Percentiles rank a stretch among this genome's conserved stretches.
phyloP scores from a whole-genome alignment of 2,888 invertebrate species.

The Cerastis leucographa region DNA sequence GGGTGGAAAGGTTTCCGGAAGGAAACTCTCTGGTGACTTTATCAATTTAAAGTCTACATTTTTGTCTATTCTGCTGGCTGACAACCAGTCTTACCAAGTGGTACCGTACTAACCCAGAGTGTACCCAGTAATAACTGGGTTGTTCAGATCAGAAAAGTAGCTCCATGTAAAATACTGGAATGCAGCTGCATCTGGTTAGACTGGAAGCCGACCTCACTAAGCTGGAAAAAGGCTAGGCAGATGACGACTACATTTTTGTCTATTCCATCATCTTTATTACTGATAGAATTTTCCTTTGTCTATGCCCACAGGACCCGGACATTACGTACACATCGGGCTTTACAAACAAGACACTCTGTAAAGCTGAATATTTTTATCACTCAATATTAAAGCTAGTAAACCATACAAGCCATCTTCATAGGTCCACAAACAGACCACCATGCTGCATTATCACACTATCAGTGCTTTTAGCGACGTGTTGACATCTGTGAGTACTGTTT shows the following conservation, averaged over 20 bases:
- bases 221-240: background rate
- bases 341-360: no score
- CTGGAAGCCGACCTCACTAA: background rate
- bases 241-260: background rate
- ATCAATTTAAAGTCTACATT: background rate
- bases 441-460: slow-evolving; percentile 64
- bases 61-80: background rate
- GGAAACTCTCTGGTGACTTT: background rate
- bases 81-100: background rate
- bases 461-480: slow-evolving; percentile 59
- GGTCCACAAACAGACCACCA: slow-evolving; percentile 52
- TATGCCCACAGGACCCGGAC: background rate
- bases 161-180: background rate
- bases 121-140: background rate
- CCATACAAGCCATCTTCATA: slow-evolving; percentile 24
- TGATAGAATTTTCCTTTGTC: background rate
- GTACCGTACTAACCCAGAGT: no score
- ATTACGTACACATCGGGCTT: background rate
- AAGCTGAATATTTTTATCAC: background rate
- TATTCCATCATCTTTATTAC: background rate
- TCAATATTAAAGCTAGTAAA: background rate
- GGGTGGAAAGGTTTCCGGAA: background rate
- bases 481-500: slow-evolving; percentile 60
- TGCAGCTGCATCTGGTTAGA: background rate
- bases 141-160: background rate